Percentiles rank a stretch among this genome's conserved stretches.
Evolutionary conservation across 2,113 vertebrate genomes (phyloP).

Genomic region (Phrynocephalus versicolor): DNA sequence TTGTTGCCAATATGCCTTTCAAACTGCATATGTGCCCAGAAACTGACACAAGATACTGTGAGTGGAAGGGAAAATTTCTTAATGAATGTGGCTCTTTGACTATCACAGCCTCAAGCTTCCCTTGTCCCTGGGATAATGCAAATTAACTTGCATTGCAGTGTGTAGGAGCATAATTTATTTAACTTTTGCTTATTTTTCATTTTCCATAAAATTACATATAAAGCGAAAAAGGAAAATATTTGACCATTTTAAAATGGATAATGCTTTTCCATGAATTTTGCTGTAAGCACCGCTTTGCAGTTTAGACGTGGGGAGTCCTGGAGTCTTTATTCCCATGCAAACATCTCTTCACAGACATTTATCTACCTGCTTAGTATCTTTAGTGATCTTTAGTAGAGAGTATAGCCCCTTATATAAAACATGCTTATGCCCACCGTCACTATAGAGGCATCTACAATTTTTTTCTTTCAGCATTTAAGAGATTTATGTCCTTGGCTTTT

Average conservation of each 20-base stretch:
- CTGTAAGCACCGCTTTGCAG: background rate
- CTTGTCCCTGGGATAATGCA: too few relatives aligned
- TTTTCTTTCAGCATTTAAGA: slow-evolving; percentile 19
- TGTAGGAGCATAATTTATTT: too few relatives aligned
- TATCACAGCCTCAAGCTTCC: too few relatives aligned
- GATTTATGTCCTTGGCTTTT: slow-evolving; percentile 14
- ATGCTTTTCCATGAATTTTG: background rate
- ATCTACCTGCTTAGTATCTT: background rate
- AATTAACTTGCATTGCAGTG: too few relatives aligned
- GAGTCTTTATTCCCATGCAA: background rate
- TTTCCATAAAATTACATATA: background rate
- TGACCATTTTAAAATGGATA: background rate
- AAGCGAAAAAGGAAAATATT: background rate
- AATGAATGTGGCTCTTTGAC: too few relatives aligned
- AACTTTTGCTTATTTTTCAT: too few relatives aligned
- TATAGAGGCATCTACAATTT: too few relatives aligned
- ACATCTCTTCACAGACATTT: background rate
- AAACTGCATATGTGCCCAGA: background rate
- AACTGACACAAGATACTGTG: too few relatives aligned
- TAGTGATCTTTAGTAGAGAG: too few relatives aligned
- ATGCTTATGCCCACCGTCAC: background rate
- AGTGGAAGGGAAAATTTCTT: too few relatives aligned
- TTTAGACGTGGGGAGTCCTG: background rate
- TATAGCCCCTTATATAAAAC: background rate
- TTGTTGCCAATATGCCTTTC: background rate